Evolutionary conservation across 2,113 vertebrate genomes (phyloP), one percentile per base, ranked within the genome.

Genomic region (Loxodonta africana): DNA sequence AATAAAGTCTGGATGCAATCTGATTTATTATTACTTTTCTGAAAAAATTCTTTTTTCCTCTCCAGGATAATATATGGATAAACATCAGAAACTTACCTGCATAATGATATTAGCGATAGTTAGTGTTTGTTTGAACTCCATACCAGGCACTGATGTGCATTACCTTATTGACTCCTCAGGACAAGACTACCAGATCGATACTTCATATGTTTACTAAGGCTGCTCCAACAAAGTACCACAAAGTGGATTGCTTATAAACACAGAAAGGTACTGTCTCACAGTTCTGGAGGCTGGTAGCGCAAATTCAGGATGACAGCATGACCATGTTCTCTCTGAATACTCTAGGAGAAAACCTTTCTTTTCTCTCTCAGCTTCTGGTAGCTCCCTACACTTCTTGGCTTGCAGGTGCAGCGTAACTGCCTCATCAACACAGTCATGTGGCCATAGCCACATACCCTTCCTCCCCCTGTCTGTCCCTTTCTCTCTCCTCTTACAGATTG

Each of bases 21-120:
- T 95, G 73, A 83, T 92, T 84, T 21, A 69, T 1, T 88, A 74
- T 82, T 91, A 37, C 84, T 93, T 92, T 81, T 63, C 17, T 88
- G 78, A 86, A 90, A 37, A 94, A 91, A 28, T 4, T 83, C 76
- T 81, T 1, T 57, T 90, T 93, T 89, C 82, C 53, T 78, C 23
- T 86, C 33, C 53, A 81, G 71, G 84, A 73, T 94, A 63, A 33
- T 53, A 37, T 84, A 23, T 87, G 41, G 63, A 53, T 67, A 94
- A 89, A n/a, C 25, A 73, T 87, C 81, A 63, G 84, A 95, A 48
- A 90, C 6, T 74, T 57, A 63, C 0, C 12, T 86, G 44, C 46
- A 41, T 74, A 71, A 63, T 90, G 69, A 37, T 76, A 77, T 14
- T 87, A 48, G 14, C 73, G 85, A 51, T 63, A 88, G 17, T 46